Conservation (phyloP, 1,140 invertebrate genomes). For the Lethocerus indicus region DNA sequence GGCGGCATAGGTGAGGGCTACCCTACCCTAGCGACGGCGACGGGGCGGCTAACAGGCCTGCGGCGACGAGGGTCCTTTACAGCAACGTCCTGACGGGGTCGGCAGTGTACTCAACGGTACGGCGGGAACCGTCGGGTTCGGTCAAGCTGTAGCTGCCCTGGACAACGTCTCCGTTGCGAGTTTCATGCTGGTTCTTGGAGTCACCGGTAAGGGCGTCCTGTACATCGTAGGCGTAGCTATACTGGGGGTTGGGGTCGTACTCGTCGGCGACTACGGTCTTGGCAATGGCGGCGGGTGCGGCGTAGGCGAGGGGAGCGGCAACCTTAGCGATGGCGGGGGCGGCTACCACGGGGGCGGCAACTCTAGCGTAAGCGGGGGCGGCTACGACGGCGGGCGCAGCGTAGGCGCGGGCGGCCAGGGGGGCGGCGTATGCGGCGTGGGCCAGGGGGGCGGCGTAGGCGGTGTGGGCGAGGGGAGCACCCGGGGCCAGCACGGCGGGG, state of each 20-base stretch:
- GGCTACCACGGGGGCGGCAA: slow-evolving; percentile 7
- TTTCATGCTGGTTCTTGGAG: slow-evolving; percentile 45
- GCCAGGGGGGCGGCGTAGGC: slow-evolving; percentile 13
- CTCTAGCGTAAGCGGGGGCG: background rate
- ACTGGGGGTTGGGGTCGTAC: slow-evolving; percentile 20
- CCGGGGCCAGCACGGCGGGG: slow-evolving; percentile 15
- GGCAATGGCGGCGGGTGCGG: slow-evolving; percentile 19
- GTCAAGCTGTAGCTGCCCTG: slow-evolving; percentile 42
- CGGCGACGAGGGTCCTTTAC: slow-evolving; percentile 17
- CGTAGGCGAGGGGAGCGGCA: slow-evolving; percentile 19
- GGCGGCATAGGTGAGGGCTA: no score
- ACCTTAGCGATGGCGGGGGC: slow-evolving; percentile 18
- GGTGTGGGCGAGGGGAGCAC: slow-evolving; percentile 12
- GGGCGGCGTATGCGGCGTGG: no score
- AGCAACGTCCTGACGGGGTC: slow-evolving; percentile 16
- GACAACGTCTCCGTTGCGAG: slow-evolving; percentile 45
- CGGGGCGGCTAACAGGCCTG: slow-evolving; percentile 3
- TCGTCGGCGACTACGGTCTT: slow-evolving; percentile 21
- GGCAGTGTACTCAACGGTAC: slow-evolving; percentile 19
- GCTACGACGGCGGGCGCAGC: slow-evolving; percentile 14
- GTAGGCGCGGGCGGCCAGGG: no score
- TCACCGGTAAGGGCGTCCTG: slow-evolving; percentile 47
- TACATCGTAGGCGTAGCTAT: slow-evolving; percentile 46
- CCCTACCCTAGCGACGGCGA: no score
- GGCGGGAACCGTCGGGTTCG: slow-evolving; percentile 20